Evolutionary conservation across 64 coral and sea anemone species (phyloP), one percentile per base, ranked within the genome.

Genomic region (Dendrophyllia cribrosa): DNA sequence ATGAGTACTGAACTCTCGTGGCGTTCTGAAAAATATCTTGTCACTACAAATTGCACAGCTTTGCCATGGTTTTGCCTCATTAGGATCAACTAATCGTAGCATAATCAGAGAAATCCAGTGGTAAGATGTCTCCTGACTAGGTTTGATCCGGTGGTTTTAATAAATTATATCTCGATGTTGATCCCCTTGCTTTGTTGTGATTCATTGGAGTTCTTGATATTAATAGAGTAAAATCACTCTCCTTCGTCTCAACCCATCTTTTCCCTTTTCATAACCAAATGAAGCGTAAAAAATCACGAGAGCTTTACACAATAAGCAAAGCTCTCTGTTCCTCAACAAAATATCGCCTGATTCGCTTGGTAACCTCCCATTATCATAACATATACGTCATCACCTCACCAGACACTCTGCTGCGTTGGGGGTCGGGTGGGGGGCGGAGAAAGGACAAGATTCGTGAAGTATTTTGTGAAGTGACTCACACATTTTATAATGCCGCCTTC

Each of bases 1-100:
- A 94, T 99, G 97, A 75, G 50, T 69, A 24, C 77, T 96, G 78
- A 99, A 99, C 59, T 99, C 94, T 49, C 74, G 90, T 64, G 97
- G 97, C 26, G 76, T 93, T 45, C 91, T 77, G 74, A 99, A 99
- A 59, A 96, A 79, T 71, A 51, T 91, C 89, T 99, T 99, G 48
- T 93, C 91, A 48, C 90, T 88, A 85, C 97, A 99, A 62, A 99
- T 44, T 73, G 70, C 75, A 89, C 97, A 99, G 52, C 88, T 96
- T 48, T 96, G 91, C 97, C 97, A 99, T 50, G 94, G 94, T 65
- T 88, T 96, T 58, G 88, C 66, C 63, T 94, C 91, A 64, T 96
- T 87, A 61, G 89, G 90, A 62, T 99, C 97, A 49, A 92, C 88
- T 91, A 95, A 85, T 89, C 94, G 88, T 88, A 97, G 77, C 95